phyloP scores from a whole-genome alignment of 2,888 invertebrate genomes.

The Papilio protenor region DNA sequence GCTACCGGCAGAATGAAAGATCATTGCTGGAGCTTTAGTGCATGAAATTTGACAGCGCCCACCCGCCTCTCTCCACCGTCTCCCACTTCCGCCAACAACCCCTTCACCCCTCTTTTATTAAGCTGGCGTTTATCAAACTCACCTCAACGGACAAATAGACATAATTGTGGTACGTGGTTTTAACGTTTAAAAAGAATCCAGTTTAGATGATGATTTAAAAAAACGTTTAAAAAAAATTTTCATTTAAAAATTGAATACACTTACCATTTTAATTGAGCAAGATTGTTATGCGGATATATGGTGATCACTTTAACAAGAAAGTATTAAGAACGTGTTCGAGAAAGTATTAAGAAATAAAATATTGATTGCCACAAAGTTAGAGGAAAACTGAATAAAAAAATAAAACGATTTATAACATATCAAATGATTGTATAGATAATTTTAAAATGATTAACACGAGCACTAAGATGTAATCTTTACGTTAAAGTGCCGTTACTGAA shows the following conservation, averaged over 20 bases:
- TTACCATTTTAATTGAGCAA: neutral
- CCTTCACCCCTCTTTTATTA: constrained; percentile 58
- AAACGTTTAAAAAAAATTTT: neutral
- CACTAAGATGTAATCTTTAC: neutral
- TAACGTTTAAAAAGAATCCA: constrained; percentile 61
- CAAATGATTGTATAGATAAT: constrained; percentile 49
- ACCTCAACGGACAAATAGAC: constrained; percentile 64
- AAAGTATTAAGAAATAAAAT: too few species aligned
- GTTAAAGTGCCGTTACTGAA: constrained; percentile 20
- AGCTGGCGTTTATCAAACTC: constrained; percentile 66
- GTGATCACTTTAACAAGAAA: too few species aligned
- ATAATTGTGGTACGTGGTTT: constrained; percentile 60
- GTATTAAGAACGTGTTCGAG: too few species aligned
- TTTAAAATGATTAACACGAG: constrained; percentile 24
- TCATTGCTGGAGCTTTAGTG: constrained; percentile 69
- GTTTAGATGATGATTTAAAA: neutral
- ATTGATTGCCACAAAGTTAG: too few species aligned
- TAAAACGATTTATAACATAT: neutral
- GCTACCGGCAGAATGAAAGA: constrained; percentile 59
- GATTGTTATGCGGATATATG: neutral
- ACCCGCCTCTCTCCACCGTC: constrained; percentile 47
- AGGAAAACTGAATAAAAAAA: too few species aligned
- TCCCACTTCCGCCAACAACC: constrained; percentile 45
- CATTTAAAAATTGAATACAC: neutral
- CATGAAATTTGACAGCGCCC: constrained; percentile 74